A percentile compares a stretch with the other conserved stretches of the same genome.
These are phyloP conservation scores for Pseudorectes ferrugineus DNA, from an alignment of 2,113 vertebrate genomes.

Conservation along the genomic window DNA sequence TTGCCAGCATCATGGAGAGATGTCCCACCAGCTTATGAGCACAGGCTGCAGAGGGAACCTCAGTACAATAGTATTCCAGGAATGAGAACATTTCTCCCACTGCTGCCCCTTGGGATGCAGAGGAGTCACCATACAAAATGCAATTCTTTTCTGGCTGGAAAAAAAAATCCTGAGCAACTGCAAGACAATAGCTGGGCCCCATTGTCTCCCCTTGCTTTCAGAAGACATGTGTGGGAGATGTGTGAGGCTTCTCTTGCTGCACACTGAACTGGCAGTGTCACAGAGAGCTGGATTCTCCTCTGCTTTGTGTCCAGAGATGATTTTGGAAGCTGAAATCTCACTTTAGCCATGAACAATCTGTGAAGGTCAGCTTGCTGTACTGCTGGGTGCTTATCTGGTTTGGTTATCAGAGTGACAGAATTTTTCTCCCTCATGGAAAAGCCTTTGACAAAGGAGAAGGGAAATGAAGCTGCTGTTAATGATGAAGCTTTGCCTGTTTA, in stretches of 20 bases:
- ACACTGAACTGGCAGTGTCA: not conserved
- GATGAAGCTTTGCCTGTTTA: not conserved
- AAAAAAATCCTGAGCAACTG: not conserved
- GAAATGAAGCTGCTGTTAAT: conserved; percentile 5
- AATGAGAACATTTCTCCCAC: conserved; percentile 58
- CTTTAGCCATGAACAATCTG: not conserved
- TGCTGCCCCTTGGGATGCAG: conserved; percentile 32
- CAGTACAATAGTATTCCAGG: not conserved
- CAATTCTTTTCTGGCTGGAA: conserved; percentile 4
- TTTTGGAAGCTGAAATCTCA: not conserved
- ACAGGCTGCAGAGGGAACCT: conserved; percentile 8
- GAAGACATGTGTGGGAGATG: not conserved
- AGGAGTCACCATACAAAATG: conserved; percentile 14
- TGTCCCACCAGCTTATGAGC: conserved; percentile 8
- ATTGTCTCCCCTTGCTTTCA: not conserved
- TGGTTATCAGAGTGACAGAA: conserved; percentile 8
- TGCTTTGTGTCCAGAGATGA: not conserved
- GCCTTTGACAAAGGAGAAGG: conserved; percentile 32
- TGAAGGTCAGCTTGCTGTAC: not conserved
- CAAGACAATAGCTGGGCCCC: conserved; percentile 32
- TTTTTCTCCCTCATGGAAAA: conserved; percentile 46
- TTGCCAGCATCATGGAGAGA: conserved; percentile 14
- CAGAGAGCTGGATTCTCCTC: not conserved
- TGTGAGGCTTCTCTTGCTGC: not conserved
- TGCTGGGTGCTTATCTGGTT: conserved; percentile 3